Evolutionary conservation across 2,797 vertebrate genomes (phyloP), one percentile per base, ranked within the genome.

Genomic region (Eupleurogrammus muticus): DNA sequence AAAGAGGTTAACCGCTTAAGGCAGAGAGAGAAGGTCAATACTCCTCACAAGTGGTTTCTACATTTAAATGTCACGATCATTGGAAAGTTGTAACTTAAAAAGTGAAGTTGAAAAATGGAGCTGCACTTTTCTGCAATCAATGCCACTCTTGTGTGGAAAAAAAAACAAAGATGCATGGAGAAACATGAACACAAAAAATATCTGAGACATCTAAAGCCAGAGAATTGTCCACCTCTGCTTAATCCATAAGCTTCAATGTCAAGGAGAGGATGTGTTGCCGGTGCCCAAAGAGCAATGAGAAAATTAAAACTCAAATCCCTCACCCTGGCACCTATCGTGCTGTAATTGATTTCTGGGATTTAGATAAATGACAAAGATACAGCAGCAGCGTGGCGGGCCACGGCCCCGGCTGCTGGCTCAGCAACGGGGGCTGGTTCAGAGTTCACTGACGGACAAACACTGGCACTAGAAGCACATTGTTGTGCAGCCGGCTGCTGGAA

Each of bases 261-360:
- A 76, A n/a, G 58, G 63, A 80, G 51, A 77, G 56, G 46, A 40
- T 5, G 40, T 32, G 65, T 78, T n/a, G 77, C 75, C 82, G 64
- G 69, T n/a, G 54, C 64, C 72, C 6, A 35, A 66, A 82, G 78
- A 75, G 71, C 42, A 46, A 14, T 57, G 80, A 81, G 75, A 69
- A 81, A 80, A 85, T 86, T 66, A 87, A 86, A 90, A 81, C 73
- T 82, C 57, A 65, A 85, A 83, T 79, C 85, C 79, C 44, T 79
- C 65, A 73, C 66, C 67, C 65, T 67, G 78, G 78, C 73, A 84
- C 77, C 70, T 16, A 19, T 66, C 21, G 52, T 35, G 62, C 76
- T 55, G 54, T 88, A 82, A 92, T 83, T 88, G 83, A 92, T 92
- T 92, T 88, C 42, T 70, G 74, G 79, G 89, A 89, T 92, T 89